Percentiles rank a stretch among this genome's conserved stretches.
Evolutionary conservation across 2,113 vertebrate genomes (phyloP).

Genomic region (Aythya baeri): DNA sequence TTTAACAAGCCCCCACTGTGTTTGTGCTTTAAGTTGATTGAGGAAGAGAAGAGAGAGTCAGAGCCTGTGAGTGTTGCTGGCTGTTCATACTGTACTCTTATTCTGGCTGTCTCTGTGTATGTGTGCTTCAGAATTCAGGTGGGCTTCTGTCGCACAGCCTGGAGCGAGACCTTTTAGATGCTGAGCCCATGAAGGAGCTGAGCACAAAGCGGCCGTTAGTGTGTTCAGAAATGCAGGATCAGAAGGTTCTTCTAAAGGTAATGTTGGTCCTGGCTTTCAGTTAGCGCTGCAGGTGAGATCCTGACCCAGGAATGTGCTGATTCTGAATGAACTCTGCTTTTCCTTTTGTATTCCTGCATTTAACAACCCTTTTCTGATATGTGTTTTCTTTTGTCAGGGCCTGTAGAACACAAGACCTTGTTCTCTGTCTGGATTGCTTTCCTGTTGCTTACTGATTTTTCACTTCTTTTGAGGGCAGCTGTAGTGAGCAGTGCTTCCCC

Average conservation of each 20-base stretch:
- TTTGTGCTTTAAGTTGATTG: background rate
- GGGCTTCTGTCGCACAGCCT: constrained; percentile 81
- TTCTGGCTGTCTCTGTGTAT: background rate
- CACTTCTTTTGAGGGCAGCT: background rate
- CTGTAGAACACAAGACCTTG: background rate
- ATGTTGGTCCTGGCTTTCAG: background rate
- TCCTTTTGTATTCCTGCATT: background rate
- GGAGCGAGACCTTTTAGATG: constrained; percentile 83
- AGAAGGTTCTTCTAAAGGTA: constrained; percentile 84
- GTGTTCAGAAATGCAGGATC: constrained; percentile 77
- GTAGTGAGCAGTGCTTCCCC: background rate
- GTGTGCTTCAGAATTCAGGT: constrained; percentile 75
- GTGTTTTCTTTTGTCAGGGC: background rate
- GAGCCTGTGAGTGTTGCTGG: background rate
- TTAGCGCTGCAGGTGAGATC: background rate
- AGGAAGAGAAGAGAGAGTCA: background rate
- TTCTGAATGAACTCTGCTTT: background rate
- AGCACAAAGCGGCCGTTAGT: constrained; percentile 80
- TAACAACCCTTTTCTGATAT: background rate
- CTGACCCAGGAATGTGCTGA: background rate
- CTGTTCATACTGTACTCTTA: background rate
- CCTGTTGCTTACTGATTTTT: background rate
- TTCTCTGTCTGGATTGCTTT: background rate
- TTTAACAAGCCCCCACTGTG: background rate
- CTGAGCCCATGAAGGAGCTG: constrained; percentile 81